Base-by-base conservation (phyloP, 2,797 vertebrate species). In the Phoeniculus purpureus region DNA sequence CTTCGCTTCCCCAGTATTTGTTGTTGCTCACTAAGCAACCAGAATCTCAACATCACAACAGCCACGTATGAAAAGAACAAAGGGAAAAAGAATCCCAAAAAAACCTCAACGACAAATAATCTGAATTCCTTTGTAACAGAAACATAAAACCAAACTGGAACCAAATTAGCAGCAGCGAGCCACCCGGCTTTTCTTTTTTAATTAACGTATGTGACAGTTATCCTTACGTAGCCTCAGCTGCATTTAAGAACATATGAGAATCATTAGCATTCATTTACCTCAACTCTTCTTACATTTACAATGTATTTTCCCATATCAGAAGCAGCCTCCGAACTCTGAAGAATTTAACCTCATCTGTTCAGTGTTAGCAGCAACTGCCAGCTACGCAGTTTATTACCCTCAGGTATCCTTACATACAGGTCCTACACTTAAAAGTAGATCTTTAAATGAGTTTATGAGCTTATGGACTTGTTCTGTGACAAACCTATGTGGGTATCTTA, bases 21-120 rank as follows among this genome's bases (percentile, higher is more conserved):
- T 91, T 93, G 25, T n/a, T 86, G 86, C 22, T 90, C 64, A 15
- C 93, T 91, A 89, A 91, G 93, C 91, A 95, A 96, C 89, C 54
- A 75, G 62, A 88, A 59, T 10, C 77, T 76, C 71, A 81, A 81
- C 76, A 92, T 65, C 72, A 52, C 79, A 93, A 87, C 76, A 91
- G 87, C 59, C 73, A 82, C 10, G 2, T 56, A 73, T 10, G 59
- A 83, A 85, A 81, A 86, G 72, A 89, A 85, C 50, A 94, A 89
- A 91, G 40, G 15, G 20, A 12, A 27, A 8, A 31, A 32, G 37
- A 55, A 47, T 29, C n/a, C 27, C 23, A 68, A 34, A 68, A 68
- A 23, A 26, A 23, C 19, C 58, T 34, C 15, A 62, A 51, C 60
- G 55, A 12, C 27, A 86, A 93, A 80, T 77, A 89, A 81, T 54